Conservation (phyloP, 2,113 vertebrate species). For the Leptodactylus fuscus region DNA sequence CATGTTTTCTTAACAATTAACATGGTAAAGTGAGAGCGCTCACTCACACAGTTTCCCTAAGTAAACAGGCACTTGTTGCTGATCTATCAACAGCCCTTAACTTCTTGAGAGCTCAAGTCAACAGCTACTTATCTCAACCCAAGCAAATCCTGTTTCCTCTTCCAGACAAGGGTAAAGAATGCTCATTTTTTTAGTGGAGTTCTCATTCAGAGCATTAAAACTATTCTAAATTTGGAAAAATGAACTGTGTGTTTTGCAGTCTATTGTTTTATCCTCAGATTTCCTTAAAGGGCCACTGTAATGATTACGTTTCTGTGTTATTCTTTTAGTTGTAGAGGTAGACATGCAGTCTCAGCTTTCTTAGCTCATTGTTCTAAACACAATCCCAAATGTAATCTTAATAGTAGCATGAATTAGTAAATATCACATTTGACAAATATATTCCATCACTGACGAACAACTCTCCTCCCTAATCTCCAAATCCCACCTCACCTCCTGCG, state of each 20-base stretch:
- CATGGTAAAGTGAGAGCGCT: conserved; percentile 57
- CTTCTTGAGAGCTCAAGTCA: conserved; percentile 53
- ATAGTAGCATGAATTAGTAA: background rate
- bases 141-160: conserved; percentile 59
- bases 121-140: conserved; percentile 42
- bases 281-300: background rate
- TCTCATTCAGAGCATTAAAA: background rate
- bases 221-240: conserved; percentile 1
- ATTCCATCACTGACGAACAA: too few relatives aligned
- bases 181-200: conserved; percentile 40
- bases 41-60: conserved; percentile 54
- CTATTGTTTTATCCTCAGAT: background rate
- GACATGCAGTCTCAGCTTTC: background rate
- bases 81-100: conserved; percentile 55
- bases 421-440: too few relatives aligned
- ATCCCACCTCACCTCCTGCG: too few relatives aligned
- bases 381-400: background rate
- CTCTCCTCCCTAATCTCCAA: too few relatives aligned
- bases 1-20: conserved; percentile 39
- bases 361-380: background rate
- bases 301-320: background rate
- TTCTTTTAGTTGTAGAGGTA: background rate
- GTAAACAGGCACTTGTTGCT: conserved; percentile 60
- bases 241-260: background rate
- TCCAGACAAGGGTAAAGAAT: conserved; percentile 51